Percentiles rank a stretch among this genome's conserved stretches.
These are phyloP conservation scores for Tyto alba DNA, from an alignment of 2,113 vertebrate species.

Conservation along the genomic window DNA sequence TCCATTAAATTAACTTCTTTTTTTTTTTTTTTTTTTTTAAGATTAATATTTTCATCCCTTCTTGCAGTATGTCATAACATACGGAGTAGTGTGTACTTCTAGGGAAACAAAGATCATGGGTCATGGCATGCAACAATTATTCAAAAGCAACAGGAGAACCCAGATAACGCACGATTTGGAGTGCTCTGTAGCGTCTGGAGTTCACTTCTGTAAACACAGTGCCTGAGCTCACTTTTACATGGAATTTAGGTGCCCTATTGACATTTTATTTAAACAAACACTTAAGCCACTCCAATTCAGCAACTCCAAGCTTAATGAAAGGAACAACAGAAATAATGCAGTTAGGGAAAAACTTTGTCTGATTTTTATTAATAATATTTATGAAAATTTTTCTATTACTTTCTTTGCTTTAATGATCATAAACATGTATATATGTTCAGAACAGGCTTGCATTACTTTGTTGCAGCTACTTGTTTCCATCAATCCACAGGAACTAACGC, in stretches of 20 bases:
- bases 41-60: constrained; percentile 49
- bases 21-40: background rate
- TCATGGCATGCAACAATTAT: background rate
- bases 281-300: background rate
- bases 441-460: background rate
- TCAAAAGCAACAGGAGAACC: background rate
- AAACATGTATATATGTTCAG: background rate
- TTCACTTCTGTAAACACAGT: background rate
- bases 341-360: background rate
- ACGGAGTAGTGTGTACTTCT: background rate
- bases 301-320: background rate
- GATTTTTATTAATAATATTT: background rate
- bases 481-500: constrained; percentile 42
- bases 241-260: background rate
- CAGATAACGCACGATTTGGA: background rate
- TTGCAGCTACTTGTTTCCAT: constrained; percentile 52
- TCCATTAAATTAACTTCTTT: constrained; percentile 1
- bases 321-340: background rate
- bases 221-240: background rate
- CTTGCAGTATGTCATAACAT: constrained; percentile 2
- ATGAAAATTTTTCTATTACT: background rate
- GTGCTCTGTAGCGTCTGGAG: background rate
- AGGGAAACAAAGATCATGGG: background rate
- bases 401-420: background rate
- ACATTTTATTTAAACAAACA: background rate